These are phyloP conservation scores for Polydrusus cervinus DNA, from an alignment of 2,888 invertebrate species.

Conservation along the genomic window DNA sequence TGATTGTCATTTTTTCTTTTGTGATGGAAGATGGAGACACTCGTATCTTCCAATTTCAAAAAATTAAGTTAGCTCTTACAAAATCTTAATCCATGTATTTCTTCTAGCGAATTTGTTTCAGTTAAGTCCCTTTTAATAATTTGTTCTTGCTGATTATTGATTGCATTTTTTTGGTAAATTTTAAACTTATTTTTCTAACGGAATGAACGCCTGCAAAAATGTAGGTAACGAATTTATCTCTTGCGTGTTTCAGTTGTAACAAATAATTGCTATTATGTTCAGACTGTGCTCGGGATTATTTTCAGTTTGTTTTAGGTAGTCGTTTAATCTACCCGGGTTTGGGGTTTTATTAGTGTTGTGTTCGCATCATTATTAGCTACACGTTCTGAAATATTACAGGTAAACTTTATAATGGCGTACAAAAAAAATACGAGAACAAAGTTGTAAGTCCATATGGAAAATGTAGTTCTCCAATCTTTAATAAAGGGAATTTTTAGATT, in stretches of 20 bases:
- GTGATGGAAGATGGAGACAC: too few species aligned
- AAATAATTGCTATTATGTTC: conserved; percentile 36
- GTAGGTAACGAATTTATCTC: conserved; percentile 25
- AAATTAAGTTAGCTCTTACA: too few species aligned
- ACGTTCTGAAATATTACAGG: not conserved
- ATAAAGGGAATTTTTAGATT: too few species aligned
- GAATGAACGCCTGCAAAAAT: conserved; percentile 12
- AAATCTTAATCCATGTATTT: too few species aligned
- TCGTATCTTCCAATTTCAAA: too few species aligned
- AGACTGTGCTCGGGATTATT: conserved; percentile 24
- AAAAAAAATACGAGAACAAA: too few species aligned
- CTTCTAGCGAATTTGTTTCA: too few species aligned
- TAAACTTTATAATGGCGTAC: not conserved
- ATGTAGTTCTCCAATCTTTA: too few species aligned
- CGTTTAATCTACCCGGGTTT: conserved; percentile 8
- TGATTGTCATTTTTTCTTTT: too few species aligned
- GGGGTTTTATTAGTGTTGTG: conserved; percentile 16
- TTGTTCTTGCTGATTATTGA: too few species aligned
- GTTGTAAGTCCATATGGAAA: too few species aligned
- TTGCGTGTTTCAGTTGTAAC: conserved; percentile 15
- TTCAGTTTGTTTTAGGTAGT: conserved; percentile 26
- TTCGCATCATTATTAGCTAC: not conserved
- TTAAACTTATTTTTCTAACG: conserved; percentile 1
- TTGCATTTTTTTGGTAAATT: not conserved
- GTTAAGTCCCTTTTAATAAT: too few species aligned